Conservation (phyloP, 2,888 invertebrate genomes). For the Clusia tigrina region DNA sequence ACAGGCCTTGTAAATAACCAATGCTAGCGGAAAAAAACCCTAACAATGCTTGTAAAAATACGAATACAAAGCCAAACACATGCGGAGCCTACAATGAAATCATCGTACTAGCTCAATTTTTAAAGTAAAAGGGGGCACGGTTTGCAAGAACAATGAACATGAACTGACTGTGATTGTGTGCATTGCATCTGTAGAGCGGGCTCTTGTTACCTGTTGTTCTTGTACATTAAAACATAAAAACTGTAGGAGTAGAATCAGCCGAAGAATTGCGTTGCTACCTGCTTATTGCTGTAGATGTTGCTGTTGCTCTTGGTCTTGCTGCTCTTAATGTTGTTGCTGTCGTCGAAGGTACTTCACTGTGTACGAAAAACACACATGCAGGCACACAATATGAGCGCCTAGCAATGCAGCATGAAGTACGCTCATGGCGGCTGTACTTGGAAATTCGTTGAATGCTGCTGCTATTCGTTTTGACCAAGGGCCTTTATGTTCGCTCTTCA, state of each 20-base stretch:
- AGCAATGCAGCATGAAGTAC: not conserved
- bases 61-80: too few relatives aligned
- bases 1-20: too few relatives aligned
- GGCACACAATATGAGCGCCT: not conserved
- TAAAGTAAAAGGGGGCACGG: too few relatives aligned
- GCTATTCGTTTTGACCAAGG: too few relatives aligned
- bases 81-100: too few relatives aligned
- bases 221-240: not conserved
- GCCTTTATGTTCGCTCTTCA: too few relatives aligned
- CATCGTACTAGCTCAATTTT: too few relatives aligned
- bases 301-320: too few relatives aligned
- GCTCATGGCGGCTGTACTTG: not conserved
- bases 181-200: conserved; percentile 1
- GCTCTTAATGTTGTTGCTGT: not conserved
- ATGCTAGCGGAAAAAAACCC: too few relatives aligned
- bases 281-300: too few relatives aligned
- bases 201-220: conserved; percentile 6
- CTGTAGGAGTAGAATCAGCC: not conserved
- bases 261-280: not conserved
- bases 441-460: not conserved
- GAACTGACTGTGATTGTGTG: not conserved
- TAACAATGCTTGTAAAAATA: too few relatives aligned
- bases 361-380: too few relatives aligned
- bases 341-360: not conserved
- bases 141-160: not conserved